Percentiles rank a stretch among this genome's conserved stretches.
phyloP scores from a whole-genome alignment of 2,888 invertebrate species.

The Meteorus cinctellus region DNA sequence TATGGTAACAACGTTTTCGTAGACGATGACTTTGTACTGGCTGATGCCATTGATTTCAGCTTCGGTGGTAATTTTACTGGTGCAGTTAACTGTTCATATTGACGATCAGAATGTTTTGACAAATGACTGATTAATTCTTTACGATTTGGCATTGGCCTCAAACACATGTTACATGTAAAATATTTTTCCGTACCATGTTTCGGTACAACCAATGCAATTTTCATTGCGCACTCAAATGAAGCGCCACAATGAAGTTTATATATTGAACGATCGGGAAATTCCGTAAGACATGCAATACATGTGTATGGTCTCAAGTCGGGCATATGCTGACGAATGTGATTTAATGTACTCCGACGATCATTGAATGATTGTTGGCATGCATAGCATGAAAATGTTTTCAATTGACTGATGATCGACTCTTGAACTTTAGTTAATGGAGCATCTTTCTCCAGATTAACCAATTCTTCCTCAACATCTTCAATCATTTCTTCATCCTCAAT shows the following conservation, averaged over 20 bases:
- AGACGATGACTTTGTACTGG: background rate
- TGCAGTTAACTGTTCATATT: conserved; percentile 59
- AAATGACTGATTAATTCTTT: conserved; percentile 66
- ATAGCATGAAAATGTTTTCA: conserved; percentile 70
- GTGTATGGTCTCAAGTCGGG: conserved; percentile 68
- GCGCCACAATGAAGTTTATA: conserved; percentile 69
- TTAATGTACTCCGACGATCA: conserved; percentile 66
- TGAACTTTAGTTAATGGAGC: conserved; percentile 67
- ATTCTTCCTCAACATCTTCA: conserved; percentile 62
- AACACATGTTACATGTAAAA: conserved; percentile 71
- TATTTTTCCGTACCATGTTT: conserved; percentile 67
- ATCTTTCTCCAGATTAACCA: conserved; percentile 63
- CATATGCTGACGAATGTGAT: conserved; percentile 70
- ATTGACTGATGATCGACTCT: conserved; percentile 69
- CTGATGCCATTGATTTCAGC: conserved; percentile 51
- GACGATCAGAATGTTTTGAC: conserved; percentile 64
- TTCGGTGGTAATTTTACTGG: conserved; percentile 56
- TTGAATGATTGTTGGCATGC: conserved; percentile 63
- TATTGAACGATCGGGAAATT: conserved; percentile 66
- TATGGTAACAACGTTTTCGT: conserved; percentile 58
- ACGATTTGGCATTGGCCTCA: conserved; percentile 63
- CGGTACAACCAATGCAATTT: conserved; percentile 71
- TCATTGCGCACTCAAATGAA: conserved; percentile 76
- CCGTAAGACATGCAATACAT: conserved; percentile 69
- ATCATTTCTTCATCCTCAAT: conserved; percentile 43